These are phyloP conservation scores for Ellobius talpinus DNA, from an alignment of 2,113 vertebrate genomes.

Conservation along the genomic window DNA sequence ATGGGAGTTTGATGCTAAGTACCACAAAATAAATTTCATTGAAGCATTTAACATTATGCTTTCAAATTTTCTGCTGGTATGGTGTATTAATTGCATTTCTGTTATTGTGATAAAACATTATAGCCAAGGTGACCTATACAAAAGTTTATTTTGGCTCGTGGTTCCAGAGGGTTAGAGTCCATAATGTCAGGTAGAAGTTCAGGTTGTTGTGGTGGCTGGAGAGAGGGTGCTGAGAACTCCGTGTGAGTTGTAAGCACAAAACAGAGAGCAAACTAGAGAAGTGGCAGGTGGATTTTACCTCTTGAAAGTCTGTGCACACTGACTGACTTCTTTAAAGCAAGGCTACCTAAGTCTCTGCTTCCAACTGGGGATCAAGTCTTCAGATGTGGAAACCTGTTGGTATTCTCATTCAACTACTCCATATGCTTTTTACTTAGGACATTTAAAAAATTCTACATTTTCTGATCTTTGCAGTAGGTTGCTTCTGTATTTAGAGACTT, in stretches of 20 bases:
- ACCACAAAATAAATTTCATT: neutral
- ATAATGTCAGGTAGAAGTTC: neutral
- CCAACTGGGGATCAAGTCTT: neutral
- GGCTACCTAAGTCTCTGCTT: too few relatives aligned
- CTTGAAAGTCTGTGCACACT: neutral
- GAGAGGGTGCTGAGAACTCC: neutral
- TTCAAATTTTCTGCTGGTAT: neutral
- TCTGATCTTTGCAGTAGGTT: neutral
- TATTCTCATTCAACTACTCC: neutral
- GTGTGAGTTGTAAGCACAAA: neutral
- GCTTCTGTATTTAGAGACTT: neutral
- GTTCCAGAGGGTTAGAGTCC: neutral
- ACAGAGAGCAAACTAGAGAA: neutral
- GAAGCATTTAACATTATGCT: neutral
- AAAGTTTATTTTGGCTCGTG: neutral
- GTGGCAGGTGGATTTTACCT: neutral
- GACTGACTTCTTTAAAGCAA: neutral
- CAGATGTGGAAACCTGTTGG: neutral
- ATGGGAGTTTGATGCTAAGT: neutral
- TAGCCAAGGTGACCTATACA: neutral
- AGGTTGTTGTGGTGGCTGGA: neutral
- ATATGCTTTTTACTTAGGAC: neutral
- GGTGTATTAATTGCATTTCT: neutral
- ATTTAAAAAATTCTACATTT: constrained; percentile 31
- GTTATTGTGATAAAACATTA: neutral